Conservation (phyloP, 1,140 invertebrate genomes). For the Rhyacophila brunnea region DNA sequence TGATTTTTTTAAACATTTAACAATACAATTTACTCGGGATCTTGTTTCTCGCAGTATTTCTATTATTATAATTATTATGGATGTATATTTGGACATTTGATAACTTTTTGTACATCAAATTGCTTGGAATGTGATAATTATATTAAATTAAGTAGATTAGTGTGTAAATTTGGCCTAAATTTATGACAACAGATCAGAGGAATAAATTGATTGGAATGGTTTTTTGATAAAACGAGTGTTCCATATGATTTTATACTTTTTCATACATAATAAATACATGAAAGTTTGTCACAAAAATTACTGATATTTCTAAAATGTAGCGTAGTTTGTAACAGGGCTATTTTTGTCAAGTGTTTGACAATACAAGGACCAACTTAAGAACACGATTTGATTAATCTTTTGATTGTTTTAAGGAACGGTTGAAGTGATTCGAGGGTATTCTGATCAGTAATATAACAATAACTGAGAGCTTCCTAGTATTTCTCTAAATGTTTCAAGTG, state of each 20-base stretch:
- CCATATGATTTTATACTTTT: too few species aligned
- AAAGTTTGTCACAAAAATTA: too few species aligned
- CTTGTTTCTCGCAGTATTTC: too few species aligned
- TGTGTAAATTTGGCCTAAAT: constrained; percentile 22
- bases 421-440: constrained; percentile 24
- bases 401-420: background rate
- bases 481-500: constrained; percentile 37
- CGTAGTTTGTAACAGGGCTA: constrained; percentile 17
- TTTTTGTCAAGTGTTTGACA: constrained; percentile 28
- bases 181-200: constrained; percentile 21
- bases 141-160: constrained; percentile 24
- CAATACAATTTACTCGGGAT: too few species aligned
- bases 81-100: constrained; percentile 5
- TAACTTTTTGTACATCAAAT: constrained; percentile 6
- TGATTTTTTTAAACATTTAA: constrained; percentile 33
- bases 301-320: background rate
- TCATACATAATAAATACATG: too few species aligned
- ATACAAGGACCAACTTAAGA: constrained; percentile 33
- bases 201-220: background rate
- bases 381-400: constrained; percentile 16
- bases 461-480: constrained; percentile 37
- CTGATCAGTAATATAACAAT: constrained; percentile 34
- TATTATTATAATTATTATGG: background rate
- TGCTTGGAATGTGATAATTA: constrained; percentile 33
- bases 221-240: too few species aligned